A percentile compares a stretch with the other conserved stretches of the same genome.
Conservation (phyloP, 2,113 vertebrate species). For the Passer montanus region DNA sequence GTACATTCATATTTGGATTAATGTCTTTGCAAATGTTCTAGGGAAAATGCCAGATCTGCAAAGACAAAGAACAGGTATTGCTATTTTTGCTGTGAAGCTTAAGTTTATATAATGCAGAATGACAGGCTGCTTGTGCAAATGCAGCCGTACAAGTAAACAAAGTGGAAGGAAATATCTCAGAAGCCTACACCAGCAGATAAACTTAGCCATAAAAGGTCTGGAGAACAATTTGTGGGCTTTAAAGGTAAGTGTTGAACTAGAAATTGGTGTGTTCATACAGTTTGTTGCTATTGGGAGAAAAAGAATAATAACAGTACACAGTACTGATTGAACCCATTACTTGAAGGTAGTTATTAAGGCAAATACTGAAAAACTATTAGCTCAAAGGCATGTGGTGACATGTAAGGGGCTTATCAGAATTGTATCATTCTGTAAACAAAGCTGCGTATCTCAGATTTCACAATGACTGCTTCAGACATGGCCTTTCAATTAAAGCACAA, state of each 20-base stretch:
- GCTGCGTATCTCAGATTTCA: neutral
- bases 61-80: constrained; percentile 30
- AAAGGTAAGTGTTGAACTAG: neutral
- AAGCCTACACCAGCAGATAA: neutral
- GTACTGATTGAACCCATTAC: neutral
- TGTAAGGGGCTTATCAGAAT: neutral
- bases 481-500: constrained; percentile 9
- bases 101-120: neutral
- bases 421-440: constrained; percentile 15
- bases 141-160: neutral
- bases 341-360: constrained; percentile 11
- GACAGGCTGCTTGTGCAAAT: constrained; percentile 3
- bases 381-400: neutral
- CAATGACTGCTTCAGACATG: neutral
- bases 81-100: neutral
- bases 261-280: neutral
- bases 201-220: constrained; percentile 1
- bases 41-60: neutral
- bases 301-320: neutral
- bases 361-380: constrained; percentile 50
- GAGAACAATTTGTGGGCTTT: neutral
- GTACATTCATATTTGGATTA: neutral
- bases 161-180: constrained; percentile 1
- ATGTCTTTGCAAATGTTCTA: neutral
- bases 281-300: neutral